Evolutionary conservation across 2,797 vertebrate species (phyloP).

Genomic region (Aldrovandia affinis): DNA sequence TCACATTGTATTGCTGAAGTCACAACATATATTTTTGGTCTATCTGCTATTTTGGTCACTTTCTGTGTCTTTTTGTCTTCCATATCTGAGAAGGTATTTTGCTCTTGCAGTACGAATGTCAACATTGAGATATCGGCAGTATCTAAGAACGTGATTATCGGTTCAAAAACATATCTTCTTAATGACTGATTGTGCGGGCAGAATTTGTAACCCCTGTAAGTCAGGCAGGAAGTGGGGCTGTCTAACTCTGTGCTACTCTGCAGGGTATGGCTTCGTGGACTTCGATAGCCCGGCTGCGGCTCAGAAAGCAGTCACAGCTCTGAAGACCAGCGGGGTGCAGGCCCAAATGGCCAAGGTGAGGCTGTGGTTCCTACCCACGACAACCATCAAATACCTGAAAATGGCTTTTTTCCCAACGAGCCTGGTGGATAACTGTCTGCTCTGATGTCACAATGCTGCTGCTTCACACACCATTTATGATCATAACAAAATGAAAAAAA

Average conservation of each 20-base stretch:
- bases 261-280: constrained; percentile 98
- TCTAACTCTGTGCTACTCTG: not conserved
- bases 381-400: not conserved
- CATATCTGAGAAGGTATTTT: not conserved
- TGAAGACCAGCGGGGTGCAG: constrained; percentile 96
- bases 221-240: not conserved
- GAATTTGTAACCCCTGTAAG: too few relatives aligned
- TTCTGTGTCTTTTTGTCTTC: not conserved
- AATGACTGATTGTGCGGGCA: too few relatives aligned
- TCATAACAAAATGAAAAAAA: not conserved
- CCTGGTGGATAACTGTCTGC: not conserved
- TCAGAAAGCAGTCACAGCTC: constrained; percentile 94
- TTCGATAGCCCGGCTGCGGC: constrained; percentile 97
- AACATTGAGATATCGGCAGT: too few relatives aligned
- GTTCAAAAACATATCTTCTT: too few relatives aligned
- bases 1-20: not conserved
- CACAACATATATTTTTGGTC: not conserved
- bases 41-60: not conserved
- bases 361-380: too few relatives aligned
- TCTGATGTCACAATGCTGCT: not conserved
- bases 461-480: not conserved
- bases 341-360: constrained; percentile 99
- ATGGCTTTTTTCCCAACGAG: too few relatives aligned
- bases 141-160: too few relatives aligned
- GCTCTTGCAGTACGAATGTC: too few relatives aligned